These are phyloP conservation scores for Melieria picta DNA, from an alignment of 2,888 invertebrate genomes.

Conservation along the genomic window DNA sequence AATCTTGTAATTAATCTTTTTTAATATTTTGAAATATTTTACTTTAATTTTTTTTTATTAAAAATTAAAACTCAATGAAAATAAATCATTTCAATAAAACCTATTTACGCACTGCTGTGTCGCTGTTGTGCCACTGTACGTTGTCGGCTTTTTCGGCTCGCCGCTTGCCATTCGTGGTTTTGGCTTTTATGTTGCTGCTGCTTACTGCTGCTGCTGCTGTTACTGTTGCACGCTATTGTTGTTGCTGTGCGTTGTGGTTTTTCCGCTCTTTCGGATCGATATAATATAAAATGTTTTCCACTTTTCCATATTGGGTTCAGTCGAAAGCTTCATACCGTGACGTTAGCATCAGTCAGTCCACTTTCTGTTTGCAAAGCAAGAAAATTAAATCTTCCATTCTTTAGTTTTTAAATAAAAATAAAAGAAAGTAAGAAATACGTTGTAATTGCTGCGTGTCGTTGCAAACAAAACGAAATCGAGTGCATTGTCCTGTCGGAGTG, in stretches of 20 bases:
- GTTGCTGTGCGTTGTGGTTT: conserved; percentile 44
- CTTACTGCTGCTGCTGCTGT: conserved; percentile 20
- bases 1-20: too few relatives aligned
- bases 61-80: too few relatives aligned
- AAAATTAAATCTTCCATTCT: conserved; percentile 22
- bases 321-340: conserved; percentile 58
- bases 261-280: conserved; percentile 54
- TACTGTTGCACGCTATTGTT: conserved; percentile 16
- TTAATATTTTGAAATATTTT: too few relatives aligned
- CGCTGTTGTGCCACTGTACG: conserved; percentile 45
- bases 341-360: conserved; percentile 39
- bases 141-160: conserved; percentile 15
- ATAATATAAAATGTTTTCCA: conserved; percentile 65
- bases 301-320: conserved; percentile 63
- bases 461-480: conserved; percentile 10
- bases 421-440: not conserved
- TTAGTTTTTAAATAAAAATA: conserved; percentile 12
- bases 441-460: not conserved
- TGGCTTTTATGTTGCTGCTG: not conserved
- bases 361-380: conserved; percentile 16
- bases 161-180: not conserved
- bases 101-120: conserved; percentile 34
- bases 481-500: conserved; percentile 8
- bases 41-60: too few relatives aligned
- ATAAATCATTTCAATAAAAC: too few relatives aligned